Conservation (phyloP, 2,888 invertebrate species). For the Epicampocera succincta region DNA sequence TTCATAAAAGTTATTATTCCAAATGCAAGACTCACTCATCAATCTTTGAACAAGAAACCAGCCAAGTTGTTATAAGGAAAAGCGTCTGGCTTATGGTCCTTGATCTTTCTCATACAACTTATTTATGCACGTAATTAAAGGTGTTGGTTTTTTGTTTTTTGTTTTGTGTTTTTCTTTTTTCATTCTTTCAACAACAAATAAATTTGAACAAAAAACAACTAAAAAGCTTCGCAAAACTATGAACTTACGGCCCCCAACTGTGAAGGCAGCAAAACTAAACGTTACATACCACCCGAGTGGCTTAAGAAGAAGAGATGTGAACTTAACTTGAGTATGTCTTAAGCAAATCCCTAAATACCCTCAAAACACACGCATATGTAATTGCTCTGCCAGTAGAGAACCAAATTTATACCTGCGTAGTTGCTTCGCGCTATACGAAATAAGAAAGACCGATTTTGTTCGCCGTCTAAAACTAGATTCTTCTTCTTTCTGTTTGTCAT, state of each 20-base stretch:
- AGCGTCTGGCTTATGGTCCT: slow-evolving; percentile 44
- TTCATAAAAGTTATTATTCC: slow-evolving; percentile 1
- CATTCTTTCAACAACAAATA: slow-evolving; percentile 30
- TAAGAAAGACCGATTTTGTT: background rate
- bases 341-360: slow-evolving; percentile 31
- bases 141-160: slow-evolving; percentile 44
- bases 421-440: slow-evolving; percentile 2
- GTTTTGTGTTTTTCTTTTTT: slow-evolving; percentile 39
- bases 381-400: slow-evolving; percentile 10
- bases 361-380: background rate
- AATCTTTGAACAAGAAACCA: too few relatives aligned
- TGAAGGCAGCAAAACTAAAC: slow-evolving; percentile 76
- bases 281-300: slow-evolving; percentile 80
- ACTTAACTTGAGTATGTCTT: slow-evolving; percentile 78
- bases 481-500: background rate
- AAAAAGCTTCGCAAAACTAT: slow-evolving; percentile 48
- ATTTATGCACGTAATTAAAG: slow-evolving; percentile 26
- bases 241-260: slow-evolving; percentile 46
- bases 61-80: background rate
- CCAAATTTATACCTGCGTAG: slow-evolving; percentile 13
- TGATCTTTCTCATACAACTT: background rate
- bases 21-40: too few relatives aligned
- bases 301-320: slow-evolving; percentile 80
- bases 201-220: slow-evolving; percentile 17
- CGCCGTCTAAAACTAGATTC: background rate